Conservation (phyloP, 2,888 invertebrate species). For the Drosophila flavopinicola region DNA sequence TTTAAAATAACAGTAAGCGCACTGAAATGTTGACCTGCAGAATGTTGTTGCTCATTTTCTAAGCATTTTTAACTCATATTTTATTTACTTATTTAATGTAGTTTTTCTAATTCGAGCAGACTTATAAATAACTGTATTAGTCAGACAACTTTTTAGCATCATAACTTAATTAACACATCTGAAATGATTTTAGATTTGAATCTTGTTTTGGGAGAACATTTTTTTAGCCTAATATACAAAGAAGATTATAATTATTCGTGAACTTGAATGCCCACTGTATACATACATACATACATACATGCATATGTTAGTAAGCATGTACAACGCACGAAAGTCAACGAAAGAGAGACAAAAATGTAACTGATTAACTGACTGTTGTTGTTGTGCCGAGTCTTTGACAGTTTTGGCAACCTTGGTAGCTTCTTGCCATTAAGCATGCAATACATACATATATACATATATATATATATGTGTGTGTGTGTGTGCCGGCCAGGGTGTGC, state of each 20-base stretch:
- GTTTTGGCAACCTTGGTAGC: constrained; percentile 45
- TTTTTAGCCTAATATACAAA: too few species aligned
- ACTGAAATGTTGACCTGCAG: too few species aligned
- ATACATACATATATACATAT: not conserved
- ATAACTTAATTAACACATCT: too few species aligned
- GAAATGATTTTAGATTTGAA: too few species aligned
- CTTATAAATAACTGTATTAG: too few species aligned
- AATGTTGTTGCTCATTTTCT: too few species aligned
- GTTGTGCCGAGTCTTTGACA: constrained; percentile 33
- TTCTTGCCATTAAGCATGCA: constrained; percentile 1
- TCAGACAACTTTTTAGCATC: too few species aligned
- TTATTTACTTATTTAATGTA: too few species aligned
- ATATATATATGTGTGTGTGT: not conserved
- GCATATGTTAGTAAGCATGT: constrained; percentile 24
- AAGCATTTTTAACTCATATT: too few species aligned
- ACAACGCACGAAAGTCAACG: constrained; percentile 41
- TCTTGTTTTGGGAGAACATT: too few species aligned
- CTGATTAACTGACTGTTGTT: constrained; percentile 43
- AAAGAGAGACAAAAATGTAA: constrained; percentile 55
- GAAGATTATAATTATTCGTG: not conserved
- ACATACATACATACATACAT: constrained; percentile 29
- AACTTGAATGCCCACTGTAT: not conserved
- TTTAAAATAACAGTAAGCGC: too few species aligned
- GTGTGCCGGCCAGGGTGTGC: constrained; percentile 2
- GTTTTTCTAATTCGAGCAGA: too few species aligned